These are phyloP conservation scores for Amiota communis DNA, from an alignment of 2,888 invertebrate genomes.

Conservation along the genomic window DNA sequence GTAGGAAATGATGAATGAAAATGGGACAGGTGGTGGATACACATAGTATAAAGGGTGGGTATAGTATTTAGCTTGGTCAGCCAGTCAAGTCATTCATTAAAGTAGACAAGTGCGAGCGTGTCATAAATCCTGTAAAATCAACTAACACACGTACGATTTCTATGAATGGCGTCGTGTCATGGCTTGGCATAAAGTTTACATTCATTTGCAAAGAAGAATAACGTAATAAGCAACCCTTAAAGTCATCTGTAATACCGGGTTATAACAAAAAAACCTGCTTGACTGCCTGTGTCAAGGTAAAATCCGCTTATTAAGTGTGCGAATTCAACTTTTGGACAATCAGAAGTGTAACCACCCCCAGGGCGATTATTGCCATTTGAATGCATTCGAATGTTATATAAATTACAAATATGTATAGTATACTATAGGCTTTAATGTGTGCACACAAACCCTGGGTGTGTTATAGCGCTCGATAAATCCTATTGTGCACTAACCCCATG, in stretches of 20 bases:
- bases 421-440: no score
- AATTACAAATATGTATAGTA: slow-evolving; percentile 35
- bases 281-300: slow-evolving; percentile 56
- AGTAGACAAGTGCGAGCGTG: slow-evolving; percentile 57
- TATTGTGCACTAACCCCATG: slow-evolving; percentile 47
- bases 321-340: no score
- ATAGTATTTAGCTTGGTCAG: slow-evolving; percentile 62
- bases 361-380: slow-evolving; percentile 51
- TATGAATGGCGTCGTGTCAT: slow-evolving; percentile 43
- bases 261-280: background rate
- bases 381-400: slow-evolving; percentile 47
- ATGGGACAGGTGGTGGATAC: no score
- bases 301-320: slow-evolving; percentile 56
- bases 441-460: background rate
- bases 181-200: background rate
- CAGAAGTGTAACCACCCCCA: slow-evolving; percentile 43
- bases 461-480: slow-evolving; percentile 9
- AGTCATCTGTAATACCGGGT: slow-evolving; percentile 11
- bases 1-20: no score
- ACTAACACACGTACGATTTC: slow-evolving; percentile 58
- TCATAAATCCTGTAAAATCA: slow-evolving; percentile 57
- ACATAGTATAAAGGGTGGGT: background rate
- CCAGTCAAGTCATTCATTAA: slow-evolving; percentile 40
- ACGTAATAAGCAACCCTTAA: slow-evolving; percentile 17
- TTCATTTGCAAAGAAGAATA: no score